Evolutionary conservation across 2,888 invertebrate genomes (phyloP).

Genomic region (Sarcophaga carnaria): DNA sequence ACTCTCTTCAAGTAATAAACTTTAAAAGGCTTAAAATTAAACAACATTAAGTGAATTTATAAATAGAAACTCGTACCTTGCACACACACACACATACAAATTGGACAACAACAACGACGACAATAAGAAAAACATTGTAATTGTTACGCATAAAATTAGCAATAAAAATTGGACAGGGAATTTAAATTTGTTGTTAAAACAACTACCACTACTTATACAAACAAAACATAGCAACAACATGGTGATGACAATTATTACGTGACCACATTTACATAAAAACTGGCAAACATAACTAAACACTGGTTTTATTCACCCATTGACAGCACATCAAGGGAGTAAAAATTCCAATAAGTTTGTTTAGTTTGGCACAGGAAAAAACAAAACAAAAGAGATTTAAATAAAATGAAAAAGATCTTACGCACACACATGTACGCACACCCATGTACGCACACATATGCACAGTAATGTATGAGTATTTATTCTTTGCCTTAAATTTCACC

Average conservation of each 20-base stretch:
- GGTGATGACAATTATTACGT: conserved; percentile 51
- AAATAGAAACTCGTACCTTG: conserved; percentile 7
- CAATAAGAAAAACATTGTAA: background rate
- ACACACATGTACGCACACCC: too few relatives aligned
- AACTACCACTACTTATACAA: background rate
- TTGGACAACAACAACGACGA: background rate
- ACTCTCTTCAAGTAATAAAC: background rate
- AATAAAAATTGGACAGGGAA: conserved; percentile 18
- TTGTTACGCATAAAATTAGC: conserved; percentile 28
- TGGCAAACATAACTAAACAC: too few relatives aligned
- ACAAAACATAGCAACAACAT: background rate
- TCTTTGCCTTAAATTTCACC: conserved; percentile 32
- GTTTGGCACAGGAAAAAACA: too few relatives aligned
- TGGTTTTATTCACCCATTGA: too few relatives aligned
- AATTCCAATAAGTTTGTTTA: too few relatives aligned
- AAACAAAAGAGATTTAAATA: too few relatives aligned
- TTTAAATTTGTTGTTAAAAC: conserved; percentile 25
- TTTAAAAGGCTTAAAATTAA: background rate
- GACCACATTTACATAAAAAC: conserved; percentile 25
- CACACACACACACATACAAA: background rate
- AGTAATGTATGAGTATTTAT: conserved; percentile 11
- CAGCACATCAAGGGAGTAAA: too few relatives aligned
- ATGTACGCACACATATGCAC: background rate
- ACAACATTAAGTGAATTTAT: background rate
- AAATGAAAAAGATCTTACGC: too few relatives aligned